Conservation (phyloP, 2,797 vertebrate species). For the Pangasius djambal region DNA sequence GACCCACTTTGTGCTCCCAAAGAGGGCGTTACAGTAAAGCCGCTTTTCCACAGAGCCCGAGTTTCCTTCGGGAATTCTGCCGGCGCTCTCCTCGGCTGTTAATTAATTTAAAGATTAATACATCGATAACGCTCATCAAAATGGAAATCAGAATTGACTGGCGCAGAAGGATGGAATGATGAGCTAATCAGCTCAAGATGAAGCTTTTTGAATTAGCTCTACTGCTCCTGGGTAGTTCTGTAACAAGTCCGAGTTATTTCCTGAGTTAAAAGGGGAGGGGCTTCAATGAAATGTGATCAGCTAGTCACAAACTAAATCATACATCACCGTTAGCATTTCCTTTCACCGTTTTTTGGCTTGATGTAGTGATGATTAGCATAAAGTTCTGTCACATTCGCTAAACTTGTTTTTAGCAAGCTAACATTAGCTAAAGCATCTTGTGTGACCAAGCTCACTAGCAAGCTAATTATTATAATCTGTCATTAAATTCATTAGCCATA, state of each 20-base stretch:
- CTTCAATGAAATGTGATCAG: neutral
- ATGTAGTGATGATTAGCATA: neutral
- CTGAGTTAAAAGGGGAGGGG: neutral
- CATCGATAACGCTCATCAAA: conserved; percentile 53
- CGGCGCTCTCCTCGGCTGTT: neutral
- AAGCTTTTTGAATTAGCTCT: conserved; percentile 42
- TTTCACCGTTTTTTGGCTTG: neutral
- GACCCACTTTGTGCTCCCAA: neutral
- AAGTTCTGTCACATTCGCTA: neutral
- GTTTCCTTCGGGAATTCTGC: neutral
- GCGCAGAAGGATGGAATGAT: conserved; percentile 42
- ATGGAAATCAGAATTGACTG: conserved; percentile 55
- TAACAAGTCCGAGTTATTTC: neutral
- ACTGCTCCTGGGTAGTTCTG: conserved; percentile 5
- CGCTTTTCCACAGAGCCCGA: neutral
- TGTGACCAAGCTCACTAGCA: neutral
- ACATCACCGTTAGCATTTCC: neutral
- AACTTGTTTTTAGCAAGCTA: neutral
- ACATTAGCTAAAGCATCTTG: neutral
- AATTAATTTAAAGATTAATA: conserved; percentile 50
- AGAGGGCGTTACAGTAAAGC: neutral
- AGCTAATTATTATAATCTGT: neutral
- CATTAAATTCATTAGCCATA: neutral
- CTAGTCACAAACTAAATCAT: neutral
- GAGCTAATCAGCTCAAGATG: conserved; percentile 49